Evolutionary conservation across 2,888 invertebrate species (phyloP), one percentile per base, ranked within the genome.

Genomic region (Patella caerulea): DNA sequence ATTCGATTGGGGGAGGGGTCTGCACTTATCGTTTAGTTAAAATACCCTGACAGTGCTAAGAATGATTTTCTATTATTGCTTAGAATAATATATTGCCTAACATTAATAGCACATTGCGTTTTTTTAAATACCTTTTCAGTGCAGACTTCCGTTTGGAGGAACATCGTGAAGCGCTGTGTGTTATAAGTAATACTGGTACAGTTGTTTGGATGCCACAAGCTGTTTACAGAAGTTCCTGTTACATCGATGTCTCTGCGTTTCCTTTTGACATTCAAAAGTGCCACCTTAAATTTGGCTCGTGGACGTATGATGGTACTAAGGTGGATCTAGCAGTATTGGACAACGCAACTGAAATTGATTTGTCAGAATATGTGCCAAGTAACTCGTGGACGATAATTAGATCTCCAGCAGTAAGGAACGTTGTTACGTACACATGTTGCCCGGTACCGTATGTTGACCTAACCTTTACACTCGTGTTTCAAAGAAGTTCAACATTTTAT

Each of bases 191-290:
- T 74, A 84, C 81, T 53, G 91, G 91, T 24, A 77, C 82, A 45
- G 86, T 91, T 7, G 79, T 72, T 29, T 88, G 88, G 88, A 84
- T 86, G 75, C 88, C 88, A 2, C 90, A 89, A 79, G 90, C 90
- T 75, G 90, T 91, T 75, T 91, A 86, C 85, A 89, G 89, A 82
- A 90, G 90, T 77, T 89, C 91, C 54, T 92, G 92, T 82, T 85
- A 88, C 79, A 89, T 92, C 65, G 90, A 92, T 83, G 91, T 91
- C 56, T 86, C 83, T 29, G 86, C 90, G 75, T 92, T 92, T 83
- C 92, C 92, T 7, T 92, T 91, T 80, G 92, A 92, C 83, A 85
- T 87, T 55, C 92, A 92, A 83, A 83, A 78, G n/a, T 92, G 92
- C 83, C 78, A 84, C 17, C 83, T 92, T 55, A 92, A 92, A 85